Base-by-base conservation (phyloP, 2,888 invertebrate genomes). In the Drosophila tanythrix region DNA sequence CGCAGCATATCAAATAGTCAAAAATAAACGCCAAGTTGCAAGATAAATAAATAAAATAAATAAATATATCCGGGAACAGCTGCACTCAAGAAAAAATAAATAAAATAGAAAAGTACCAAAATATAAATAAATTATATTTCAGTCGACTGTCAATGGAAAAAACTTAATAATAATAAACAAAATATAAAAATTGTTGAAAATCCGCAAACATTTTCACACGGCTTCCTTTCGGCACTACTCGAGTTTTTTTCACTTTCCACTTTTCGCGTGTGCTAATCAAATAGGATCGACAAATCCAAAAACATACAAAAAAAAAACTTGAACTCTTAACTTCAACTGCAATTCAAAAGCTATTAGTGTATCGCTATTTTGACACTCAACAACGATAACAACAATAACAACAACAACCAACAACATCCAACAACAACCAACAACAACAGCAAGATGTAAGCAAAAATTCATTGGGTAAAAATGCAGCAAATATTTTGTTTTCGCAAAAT, bases 401-500 rank as follows among this genome's bases (percentile, higher is more conserved):
- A 67, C 57, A 40, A 66, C 65, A 25, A 48, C 38, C 52, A 52
- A 25, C 36, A 48, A 25, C 25, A 46, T 21, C 58, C 36, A 38
- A 67, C 53, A 40, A 62, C 64, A 35, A 40, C 52, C 52, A 53
- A 25, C 25, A 60, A 59, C 46, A 50, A 51, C 57, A 40, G 62
- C 58, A 80, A 82, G 69, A 83, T 83, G 86, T 86, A 86, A 83
- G 86, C 83, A 60, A 61, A 79, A 74, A 64, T 25, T 53, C 35
- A 65, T 59, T 60, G 60, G 74, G 71, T 65, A 62, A 59, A 51
- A 69, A 55, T 53, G 58, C 35, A 51, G 61, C 51, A 71, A 69
- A 72, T 76, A 79, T 82, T 84, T 82, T 79, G 73, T 82, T 84
- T 79, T 81, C 77, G 52, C 53, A 57, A 51, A 65, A 70, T 55